Evolutionary conservation across 1,140 invertebrate species (phyloP).

Genomic region (Heliconius hewitsoni): DNA sequence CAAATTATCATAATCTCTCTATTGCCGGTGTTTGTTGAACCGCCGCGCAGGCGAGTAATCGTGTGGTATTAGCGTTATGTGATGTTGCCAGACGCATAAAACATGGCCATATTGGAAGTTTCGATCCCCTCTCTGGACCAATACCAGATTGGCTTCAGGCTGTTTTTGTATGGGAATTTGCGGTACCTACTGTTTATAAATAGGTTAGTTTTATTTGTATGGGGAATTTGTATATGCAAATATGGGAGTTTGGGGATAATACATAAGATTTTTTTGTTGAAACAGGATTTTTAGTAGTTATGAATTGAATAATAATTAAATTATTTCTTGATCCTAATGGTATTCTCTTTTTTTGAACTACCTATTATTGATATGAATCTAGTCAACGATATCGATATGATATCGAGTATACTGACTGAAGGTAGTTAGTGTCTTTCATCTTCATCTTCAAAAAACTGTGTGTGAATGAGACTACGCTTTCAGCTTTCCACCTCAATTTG

Average conservation of each 20-base stretch:
- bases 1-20: constrained; percentile 44
- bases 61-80: constrained; percentile 47
- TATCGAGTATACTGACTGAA: too few species aligned
- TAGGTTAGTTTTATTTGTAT: not conserved
- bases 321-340: too few species aligned
- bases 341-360: too few species aligned
- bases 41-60: constrained; percentile 39
- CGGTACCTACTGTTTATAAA: not conserved
- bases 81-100: constrained; percentile 61
- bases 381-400: too few species aligned
- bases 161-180: not conserved
- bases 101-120: constrained; percentile 40
- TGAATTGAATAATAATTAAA: too few species aligned
- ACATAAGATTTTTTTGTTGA: not conserved
- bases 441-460: too few species aligned
- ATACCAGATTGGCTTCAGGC: constrained; percentile 37
- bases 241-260: not conserved
- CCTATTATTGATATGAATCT: too few species aligned
- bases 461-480: too few species aligned
- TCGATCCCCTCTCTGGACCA: constrained; percentile 37
- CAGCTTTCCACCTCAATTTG: too few species aligned
- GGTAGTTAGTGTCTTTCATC: too few species aligned
- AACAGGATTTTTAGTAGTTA: too few species aligned
- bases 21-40: constrained; percentile 40
- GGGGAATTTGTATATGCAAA: not conserved